phyloP scores from a whole-genome alignment of 2,113 vertebrate species.

The Paradisaea rubra region DNA sequence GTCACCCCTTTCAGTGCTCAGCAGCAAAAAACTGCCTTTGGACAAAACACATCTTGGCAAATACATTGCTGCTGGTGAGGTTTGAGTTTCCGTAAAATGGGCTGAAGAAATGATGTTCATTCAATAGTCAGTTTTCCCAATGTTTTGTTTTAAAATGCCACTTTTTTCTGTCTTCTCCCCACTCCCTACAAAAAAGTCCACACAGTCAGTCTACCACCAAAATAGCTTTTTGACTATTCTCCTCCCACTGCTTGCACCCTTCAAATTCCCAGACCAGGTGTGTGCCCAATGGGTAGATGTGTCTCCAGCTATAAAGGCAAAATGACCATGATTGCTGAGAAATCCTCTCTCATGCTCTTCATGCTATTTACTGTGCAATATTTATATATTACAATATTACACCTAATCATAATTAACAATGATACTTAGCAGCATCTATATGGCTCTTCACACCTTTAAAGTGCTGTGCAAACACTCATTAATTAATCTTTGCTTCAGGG shows the following conservation, averaged over 20 bases:
- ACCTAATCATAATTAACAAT: constrained; percentile 61
- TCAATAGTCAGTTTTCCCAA: not conserved
- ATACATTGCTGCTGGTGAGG: not conserved
- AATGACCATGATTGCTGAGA: not conserved
- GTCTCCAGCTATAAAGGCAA: not conserved
- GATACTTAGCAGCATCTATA: constrained; percentile 61
- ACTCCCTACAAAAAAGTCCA: not conserved
- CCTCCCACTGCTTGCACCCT: not conserved
- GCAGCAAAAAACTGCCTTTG: not conserved
- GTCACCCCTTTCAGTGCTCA: not conserved
- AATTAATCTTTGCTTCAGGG: constrained; percentile 49
- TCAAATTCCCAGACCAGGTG: not conserved
- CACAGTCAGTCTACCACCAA: not conserved
- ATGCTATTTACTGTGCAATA: constrained; percentile 34
- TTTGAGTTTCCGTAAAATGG: not conserved
- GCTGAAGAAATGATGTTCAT: not conserved
- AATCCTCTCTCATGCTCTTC: not conserved
- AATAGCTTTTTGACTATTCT: not conserved
- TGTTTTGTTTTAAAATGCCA: not conserved
- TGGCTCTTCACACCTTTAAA: constrained; percentile 63
- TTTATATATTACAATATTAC: constrained; percentile 52
- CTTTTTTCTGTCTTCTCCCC: not conserved
- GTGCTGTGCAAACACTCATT: constrained; percentile 53
- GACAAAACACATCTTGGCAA: not conserved
- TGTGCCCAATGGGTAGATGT: not conserved